These are phyloP conservation scores for Xiphophorus birchmanni DNA, from an alignment of 2,797 vertebrate species.

Conservation along the genomic window DNA sequence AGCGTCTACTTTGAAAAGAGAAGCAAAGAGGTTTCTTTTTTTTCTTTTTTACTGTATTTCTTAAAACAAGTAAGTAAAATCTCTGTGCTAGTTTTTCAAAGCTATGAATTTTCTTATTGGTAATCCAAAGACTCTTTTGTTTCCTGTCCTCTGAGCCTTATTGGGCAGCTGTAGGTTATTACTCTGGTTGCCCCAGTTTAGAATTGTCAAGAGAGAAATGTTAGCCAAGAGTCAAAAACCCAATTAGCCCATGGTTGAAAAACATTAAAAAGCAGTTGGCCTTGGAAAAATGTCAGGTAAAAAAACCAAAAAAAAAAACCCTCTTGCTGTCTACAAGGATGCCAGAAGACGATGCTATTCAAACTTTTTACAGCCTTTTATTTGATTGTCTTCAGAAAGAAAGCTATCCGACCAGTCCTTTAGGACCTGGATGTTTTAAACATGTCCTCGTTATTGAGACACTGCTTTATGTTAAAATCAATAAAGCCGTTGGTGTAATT, in stretches of 20 bases:
- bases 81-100: constrained; percentile 24
- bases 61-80: constrained; percentile 24
- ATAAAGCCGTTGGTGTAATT: neutral
- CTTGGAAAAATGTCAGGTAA: constrained; percentile 22
- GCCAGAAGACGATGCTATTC: neutral
- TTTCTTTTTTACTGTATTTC: neutral
- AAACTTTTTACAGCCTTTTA: neutral
- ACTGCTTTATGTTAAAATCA: neutral
- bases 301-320: neutral
- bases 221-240: constrained; percentile 60
- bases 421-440: neutral
- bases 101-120: constrained; percentile 22
- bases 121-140: constrained; percentile 28
- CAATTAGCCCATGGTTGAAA: constrained; percentile 62
- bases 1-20: neutral
- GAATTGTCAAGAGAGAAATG: constrained; percentile 44
- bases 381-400: neutral
- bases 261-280: constrained; percentile 45
- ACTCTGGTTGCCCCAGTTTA: constrained; percentile 52
- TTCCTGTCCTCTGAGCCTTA: constrained; percentile 30
- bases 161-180: constrained; percentile 50
- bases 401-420: neutral
- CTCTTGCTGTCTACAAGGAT: neutral
- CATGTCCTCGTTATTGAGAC: neutral
- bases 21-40: neutral